phyloP scores from a whole-genome alignment of 23 tunicate genomes.

The Oikopleura dioica region DNA sequence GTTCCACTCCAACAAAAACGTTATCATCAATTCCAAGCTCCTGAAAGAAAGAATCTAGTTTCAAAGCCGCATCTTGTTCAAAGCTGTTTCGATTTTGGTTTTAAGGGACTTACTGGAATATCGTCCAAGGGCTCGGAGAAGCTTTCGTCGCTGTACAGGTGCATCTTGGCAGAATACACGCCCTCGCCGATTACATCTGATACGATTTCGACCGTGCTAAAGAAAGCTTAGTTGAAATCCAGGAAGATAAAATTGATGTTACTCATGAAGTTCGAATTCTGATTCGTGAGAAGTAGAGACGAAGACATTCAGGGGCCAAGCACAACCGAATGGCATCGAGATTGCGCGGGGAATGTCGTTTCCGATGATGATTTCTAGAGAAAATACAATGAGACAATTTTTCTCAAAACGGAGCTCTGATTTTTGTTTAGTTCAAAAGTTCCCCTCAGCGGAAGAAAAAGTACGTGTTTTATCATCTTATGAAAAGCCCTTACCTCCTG shows the following conservation, averaged over 20 bases:
- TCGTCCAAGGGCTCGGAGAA: background rate
- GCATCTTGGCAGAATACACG: background rate
- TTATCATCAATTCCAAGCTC: background rate
- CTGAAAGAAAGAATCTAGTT: background rate
- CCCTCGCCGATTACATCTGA: background rate
- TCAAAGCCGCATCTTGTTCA: too few relatives aligned
- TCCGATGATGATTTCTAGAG: background rate
- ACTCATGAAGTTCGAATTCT: background rate
- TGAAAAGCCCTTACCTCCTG: background rate
- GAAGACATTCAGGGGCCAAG: background rate
- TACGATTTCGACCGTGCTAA: background rate
- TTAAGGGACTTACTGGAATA: conserved; percentile 7
- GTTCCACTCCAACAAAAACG: conserved; percentile 1
- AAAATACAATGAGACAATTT: background rate
- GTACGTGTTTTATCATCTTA: background rate
- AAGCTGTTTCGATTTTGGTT: too few relatives aligned
- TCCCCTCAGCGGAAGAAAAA: background rate
- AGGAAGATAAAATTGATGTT: too few relatives aligned
- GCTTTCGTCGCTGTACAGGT: background rate
- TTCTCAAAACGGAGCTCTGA: background rate
- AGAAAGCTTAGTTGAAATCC: too few relatives aligned
- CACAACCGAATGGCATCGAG: background rate
- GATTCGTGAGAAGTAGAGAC: background rate
- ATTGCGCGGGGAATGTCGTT: background rate
- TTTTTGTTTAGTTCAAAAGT: too few relatives aligned